These are phyloP conservation scores for Periplaneta americana DNA, from an alignment of 1,140 invertebrate species.

Conservation along the genomic window DNA sequence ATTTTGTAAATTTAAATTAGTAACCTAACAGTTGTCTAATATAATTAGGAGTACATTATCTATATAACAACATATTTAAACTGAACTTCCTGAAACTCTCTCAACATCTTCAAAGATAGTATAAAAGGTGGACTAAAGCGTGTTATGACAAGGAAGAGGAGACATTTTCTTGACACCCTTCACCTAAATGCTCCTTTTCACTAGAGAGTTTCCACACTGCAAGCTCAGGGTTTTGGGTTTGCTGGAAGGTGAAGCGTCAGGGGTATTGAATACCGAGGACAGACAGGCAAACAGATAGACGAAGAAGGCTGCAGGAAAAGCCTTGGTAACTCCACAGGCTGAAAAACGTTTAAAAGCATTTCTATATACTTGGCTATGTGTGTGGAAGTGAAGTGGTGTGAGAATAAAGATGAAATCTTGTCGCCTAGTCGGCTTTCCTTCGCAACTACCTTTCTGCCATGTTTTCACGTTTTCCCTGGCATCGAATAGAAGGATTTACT, in stretches of 20 bases:
- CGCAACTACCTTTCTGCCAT: background rate
- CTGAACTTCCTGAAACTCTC: too few relatives aligned
- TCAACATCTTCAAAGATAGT: too few relatives aligned
- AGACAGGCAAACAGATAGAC: background rate
- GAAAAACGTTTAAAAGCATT: background rate
- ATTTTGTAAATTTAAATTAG: too few relatives aligned
- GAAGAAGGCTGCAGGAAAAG: background rate
- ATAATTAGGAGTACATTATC: too few relatives aligned
- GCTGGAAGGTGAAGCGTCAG: background rate
- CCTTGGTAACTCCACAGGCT: background rate
- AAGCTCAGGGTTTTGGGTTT: background rate
- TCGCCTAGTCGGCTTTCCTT: background rate
- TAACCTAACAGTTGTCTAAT: too few relatives aligned
- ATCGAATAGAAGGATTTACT: background rate
- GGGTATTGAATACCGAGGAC: background rate
- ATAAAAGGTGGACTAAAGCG: too few relatives aligned
- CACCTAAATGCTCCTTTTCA: background rate
- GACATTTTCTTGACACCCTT: background rate
- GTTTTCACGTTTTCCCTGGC: background rate
- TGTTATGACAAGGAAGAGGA: too few relatives aligned
- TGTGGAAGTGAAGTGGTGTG: background rate
- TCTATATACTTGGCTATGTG: background rate
- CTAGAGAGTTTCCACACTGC: background rate
- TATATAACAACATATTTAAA: too few relatives aligned
- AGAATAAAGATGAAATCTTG: background rate